Conservation (phyloP, 2,113 vertebrate species). For the Nanorana parkeri region DNA sequence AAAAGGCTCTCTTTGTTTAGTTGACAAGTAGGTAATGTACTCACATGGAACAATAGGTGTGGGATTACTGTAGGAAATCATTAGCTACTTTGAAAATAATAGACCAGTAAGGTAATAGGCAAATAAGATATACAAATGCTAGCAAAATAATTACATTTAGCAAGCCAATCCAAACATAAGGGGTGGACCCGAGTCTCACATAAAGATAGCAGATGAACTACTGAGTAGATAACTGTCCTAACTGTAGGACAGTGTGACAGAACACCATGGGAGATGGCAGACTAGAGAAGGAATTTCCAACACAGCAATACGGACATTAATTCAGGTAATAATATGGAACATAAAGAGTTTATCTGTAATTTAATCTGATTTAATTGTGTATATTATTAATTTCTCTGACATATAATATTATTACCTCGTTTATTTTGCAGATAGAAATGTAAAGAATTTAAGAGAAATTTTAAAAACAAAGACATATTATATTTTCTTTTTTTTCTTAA, state of each 20-base stretch:
- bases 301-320: background rate
- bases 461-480: no score
- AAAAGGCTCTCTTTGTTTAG: background rate
- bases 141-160: background rate
- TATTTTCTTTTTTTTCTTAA: no score
- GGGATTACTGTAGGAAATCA: background rate
- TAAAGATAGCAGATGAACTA: background rate
- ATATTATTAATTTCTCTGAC: no score
- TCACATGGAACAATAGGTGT: background rate
- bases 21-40: background rate
- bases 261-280: no score
- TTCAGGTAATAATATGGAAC: background rate
- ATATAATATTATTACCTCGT: no score
- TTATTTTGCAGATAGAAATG: no score
- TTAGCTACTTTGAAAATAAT: background rate
- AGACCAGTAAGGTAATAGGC: background rate
- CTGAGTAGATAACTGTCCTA: no score
- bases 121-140: background rate
- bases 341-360: no score
- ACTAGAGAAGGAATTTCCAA: background rate
- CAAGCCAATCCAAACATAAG: background rate
- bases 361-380: no score
- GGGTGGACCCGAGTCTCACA: no score
- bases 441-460: no score
- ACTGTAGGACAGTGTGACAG: no score